phyloP scores from a whole-genome alignment of 2,113 vertebrate species.

The Ameiurus melas region DNA sequence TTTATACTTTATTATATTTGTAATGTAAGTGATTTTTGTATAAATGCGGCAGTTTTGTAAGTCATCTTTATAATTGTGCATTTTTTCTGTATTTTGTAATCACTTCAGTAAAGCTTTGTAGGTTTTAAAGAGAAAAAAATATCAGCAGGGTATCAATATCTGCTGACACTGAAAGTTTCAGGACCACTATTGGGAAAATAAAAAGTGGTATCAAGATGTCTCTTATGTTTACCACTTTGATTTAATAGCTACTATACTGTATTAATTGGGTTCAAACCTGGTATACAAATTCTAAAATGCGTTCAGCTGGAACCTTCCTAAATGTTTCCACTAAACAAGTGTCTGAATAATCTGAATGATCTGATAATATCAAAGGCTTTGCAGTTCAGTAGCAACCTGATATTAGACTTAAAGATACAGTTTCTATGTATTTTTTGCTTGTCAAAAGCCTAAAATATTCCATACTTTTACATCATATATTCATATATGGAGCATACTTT shows the following conservation, averaged over 20 bases:
- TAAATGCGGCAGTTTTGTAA: background rate
- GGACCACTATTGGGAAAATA: background rate
- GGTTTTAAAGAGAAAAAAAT: background rate
- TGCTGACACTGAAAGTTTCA: background rate
- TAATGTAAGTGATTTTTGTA: background rate
- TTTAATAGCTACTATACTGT: background rate
- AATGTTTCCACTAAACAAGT: too few species aligned
- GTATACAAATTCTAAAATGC: too few species aligned
- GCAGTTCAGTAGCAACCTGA: background rate
- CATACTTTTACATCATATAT: background rate
- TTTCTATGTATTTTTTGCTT: background rate
- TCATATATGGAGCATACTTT: background rate
- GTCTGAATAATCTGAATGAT: too few species aligned
- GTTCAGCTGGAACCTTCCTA: too few species aligned
- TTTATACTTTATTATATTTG: background rate
- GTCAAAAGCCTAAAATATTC: background rate
- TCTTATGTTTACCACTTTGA: background rate
- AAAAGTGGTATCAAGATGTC: background rate
- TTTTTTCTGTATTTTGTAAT: background rate
- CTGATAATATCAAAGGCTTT: too few species aligned
- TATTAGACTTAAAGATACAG: background rate
- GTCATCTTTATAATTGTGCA: background rate
- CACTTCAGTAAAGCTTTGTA: background rate
- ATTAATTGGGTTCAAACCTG: background rate
- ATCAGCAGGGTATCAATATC: background rate